These are phyloP conservation scores for Manis javanica DNA, from an alignment of 2,797 vertebrate species.

Conservation along the genomic window DNA sequence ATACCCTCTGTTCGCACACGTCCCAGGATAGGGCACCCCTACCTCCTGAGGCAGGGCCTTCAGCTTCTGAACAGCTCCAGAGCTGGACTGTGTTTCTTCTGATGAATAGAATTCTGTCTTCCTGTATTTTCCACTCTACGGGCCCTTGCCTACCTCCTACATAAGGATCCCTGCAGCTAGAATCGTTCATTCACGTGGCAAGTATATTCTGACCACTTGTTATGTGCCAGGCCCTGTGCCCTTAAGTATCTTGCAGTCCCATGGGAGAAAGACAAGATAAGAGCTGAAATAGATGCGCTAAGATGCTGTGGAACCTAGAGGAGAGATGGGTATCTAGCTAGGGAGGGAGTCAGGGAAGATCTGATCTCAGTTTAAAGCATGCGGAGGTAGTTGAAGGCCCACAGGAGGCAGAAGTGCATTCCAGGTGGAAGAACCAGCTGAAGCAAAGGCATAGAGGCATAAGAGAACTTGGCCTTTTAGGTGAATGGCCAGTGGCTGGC, in stretches of 20 bases:
- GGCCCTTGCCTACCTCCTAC: background rate
- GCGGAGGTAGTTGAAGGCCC: background rate
- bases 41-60: background rate
- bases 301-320: background rate
- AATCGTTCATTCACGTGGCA: background rate
- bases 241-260: background rate
- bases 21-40: background rate
- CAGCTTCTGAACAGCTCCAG: background rate
- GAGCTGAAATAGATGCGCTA: background rate
- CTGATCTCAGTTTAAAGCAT: slow-evolving; percentile 33
- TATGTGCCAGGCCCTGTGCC: background rate
- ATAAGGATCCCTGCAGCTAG: background rate
- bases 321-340: background rate
- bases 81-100: background rate
- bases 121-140: background rate
- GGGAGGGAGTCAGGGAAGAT: background rate
- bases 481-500: background rate
- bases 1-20: background rate
- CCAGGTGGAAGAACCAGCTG: background rate
- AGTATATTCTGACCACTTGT: background rate
- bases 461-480: background rate
- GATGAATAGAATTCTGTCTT: background rate
- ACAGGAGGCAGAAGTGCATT: background rate
- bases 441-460: background rate
- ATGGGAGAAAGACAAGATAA: background rate